These are phyloP conservation scores for Bufo gargarizans DNA, from an alignment of 2,113 vertebrate species.

Conservation along the genomic window DNA sequence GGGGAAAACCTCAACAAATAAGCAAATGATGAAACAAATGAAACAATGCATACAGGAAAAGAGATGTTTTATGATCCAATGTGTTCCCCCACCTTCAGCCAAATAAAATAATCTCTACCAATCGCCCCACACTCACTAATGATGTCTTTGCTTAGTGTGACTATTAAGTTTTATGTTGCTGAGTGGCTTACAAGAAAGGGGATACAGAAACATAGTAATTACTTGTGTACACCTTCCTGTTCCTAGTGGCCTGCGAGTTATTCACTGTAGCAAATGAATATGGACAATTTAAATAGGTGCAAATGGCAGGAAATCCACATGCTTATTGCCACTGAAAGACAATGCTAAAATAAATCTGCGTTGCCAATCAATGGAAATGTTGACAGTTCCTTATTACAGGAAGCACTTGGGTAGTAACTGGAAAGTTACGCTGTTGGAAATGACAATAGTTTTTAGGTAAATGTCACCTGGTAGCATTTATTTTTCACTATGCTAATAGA, in stretches of 20 bases:
- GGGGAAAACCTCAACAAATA: slow-evolving; percentile 40
- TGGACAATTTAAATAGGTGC: slow-evolving; percentile 67
- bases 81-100: slow-evolving; percentile 17
- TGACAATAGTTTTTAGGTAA: not conserved
- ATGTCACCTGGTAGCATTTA: not conserved
- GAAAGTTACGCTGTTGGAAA: slow-evolving; percentile 29
- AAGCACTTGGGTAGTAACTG: slow-evolving; percentile 56
- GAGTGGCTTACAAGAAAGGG: slow-evolving; percentile 10
- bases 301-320: slow-evolving; percentile 70
- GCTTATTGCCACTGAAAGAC: slow-evolving; percentile 71
- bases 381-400: slow-evolving; percentile 54
- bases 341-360: slow-evolving; percentile 67
- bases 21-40: slow-evolving; percentile 39
- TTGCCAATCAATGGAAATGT: slow-evolving; percentile 30
- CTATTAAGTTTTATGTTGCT: slow-evolving; percentile 46
- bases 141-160: slow-evolving; percentile 40
- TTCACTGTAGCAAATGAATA: slow-evolving; percentile 61
- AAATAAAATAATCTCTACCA: slow-evolving; percentile 46
- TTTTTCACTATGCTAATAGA: not conserved
- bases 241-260: slow-evolving; percentile 18
- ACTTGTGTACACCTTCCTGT: slow-evolving; percentile 49
- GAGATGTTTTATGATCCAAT: slow-evolving; percentile 48
- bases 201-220: slow-evolving; percentile 37
- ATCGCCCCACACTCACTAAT: slow-evolving; percentile 35
- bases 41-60: slow-evolving; percentile 33